These are phyloP conservation scores for Gerris buenoi DNA, from an alignment of 1,140 invertebrate genomes.

Conservation along the genomic window DNA sequence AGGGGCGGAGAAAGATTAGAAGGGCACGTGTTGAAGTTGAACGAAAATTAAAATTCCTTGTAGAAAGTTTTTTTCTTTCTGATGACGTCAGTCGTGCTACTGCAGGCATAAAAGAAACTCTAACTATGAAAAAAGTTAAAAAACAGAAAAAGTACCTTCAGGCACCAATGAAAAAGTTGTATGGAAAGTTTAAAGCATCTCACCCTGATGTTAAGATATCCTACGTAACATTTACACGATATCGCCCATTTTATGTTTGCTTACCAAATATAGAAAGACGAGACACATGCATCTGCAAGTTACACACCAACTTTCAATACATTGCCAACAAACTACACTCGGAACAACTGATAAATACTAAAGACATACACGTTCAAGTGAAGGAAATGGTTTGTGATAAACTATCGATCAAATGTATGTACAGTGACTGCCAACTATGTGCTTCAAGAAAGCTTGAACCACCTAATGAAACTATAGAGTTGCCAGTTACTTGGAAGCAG, in stretches of 20 bases:
- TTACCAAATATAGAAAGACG: neutral
- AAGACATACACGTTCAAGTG: neutral
- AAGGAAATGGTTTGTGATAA: neutral
- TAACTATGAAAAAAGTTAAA: neutral
- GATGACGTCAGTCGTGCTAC: neutral
- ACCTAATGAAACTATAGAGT: neutral
- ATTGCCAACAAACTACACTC: neutral
- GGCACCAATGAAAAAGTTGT: neutral
- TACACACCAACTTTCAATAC: neutral
- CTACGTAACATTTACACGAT: neutral
- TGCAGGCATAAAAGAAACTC: neutral
- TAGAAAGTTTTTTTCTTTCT: neutral
- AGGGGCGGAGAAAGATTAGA: neutral
- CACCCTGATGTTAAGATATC: neutral
- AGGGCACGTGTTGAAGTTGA: neutral
- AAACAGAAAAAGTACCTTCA: neutral
- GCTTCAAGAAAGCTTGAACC: neutral
- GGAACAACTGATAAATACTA: neutral
- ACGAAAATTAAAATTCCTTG: neutral
- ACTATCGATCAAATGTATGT: neutral
- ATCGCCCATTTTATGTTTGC: neutral
- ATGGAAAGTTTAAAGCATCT: neutral
- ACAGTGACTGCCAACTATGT: neutral
- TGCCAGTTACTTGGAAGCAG: neutral
- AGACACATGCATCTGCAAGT: neutral